Evolutionary conservation across 2,888 invertebrate species (phyloP), one percentile per base, ranked within the genome.

Genomic region (Amphipoea lucens): DNA sequence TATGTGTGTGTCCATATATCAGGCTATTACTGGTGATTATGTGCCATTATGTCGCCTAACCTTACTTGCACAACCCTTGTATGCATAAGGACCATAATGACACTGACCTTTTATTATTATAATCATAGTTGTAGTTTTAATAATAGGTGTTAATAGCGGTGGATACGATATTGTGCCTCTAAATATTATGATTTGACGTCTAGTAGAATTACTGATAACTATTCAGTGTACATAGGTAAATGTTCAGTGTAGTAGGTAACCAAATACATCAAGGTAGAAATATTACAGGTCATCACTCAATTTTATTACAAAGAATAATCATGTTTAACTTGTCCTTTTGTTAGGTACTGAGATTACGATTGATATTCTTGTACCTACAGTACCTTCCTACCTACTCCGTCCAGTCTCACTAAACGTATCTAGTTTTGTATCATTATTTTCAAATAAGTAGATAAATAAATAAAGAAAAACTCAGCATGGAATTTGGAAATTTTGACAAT

Each of bases 31-130:
- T n/a, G 71, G 84, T 85, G 66, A 91, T 91, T 91, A 91, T 80
- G 88, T 60, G 88, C 79, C 71, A 90, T 91, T 91, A 90, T 83
- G 87, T 84, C 84, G 83, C 84, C 77, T 90, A 91, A 87, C 92
- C 92, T 92, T 91, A 91, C 87, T 85, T 79, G 86, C 71, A 88
- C 86, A 84, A 87, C 82, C 87, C 88, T 89, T 84, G 74, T 82
- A 80, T 76, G 66, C 66, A 62, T 81, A 68, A 68, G 78, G 62
- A 75, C 79, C 69, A 87, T 90, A 90, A 89, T 87, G 85, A 88
- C 79, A 86, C 79, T 86, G 88, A 87, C 90, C 90, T 91, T 88
- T 86, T 71, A 78, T 70, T 71, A 83, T 57, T 69, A 83, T 51
- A n/a, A 68, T 81, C 57, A 71, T 78, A 74, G 57, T 70, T 40